Evolutionary conservation across 2,888 invertebrate genomes (phyloP), one percentile per base, ranked within the genome.

Genomic region (Pherbina coryleti): DNA sequence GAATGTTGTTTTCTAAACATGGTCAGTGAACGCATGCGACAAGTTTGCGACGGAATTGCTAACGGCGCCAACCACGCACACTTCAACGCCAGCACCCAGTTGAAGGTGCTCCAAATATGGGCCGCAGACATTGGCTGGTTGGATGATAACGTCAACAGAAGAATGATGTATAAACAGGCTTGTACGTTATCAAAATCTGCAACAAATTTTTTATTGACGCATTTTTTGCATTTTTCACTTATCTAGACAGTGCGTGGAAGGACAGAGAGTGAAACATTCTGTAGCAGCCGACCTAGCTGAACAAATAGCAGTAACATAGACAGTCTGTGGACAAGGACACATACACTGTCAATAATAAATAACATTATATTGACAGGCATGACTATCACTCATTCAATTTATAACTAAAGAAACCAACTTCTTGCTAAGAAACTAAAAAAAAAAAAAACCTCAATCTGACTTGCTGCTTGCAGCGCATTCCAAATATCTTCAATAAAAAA

Each of bases 51-150:
- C 64, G 74, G 7, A 22, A 22, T 14, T 22, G 25, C 2, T 44
- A 28, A 44, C 66, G 74, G 66, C 64, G 74, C 53, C 75, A 67
- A 66, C 75, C 75, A 75, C 75, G 75, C 75, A 67, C 53, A 28
- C 11, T 49, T n/a, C 31, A 31, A 44, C 31, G 62, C 60, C 72
- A 73, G 37, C 70, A 70, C 51, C 25, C 28, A 31, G 55, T 57
- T n/a, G 8, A 5, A 71, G 49, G 34, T 37, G 22, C 67, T 67
- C 75, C 75, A 37, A 75, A 75, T 75, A 75, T 67, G 75, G 75
- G 25, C 57, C 53, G 34, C 53, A 66, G 34, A 66, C 64, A 34
- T n/a, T 25, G 51, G 44, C 22, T 37, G 37, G 44, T 19, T 44
- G 17, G 28, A 25, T 25, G 34, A 28, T 1, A 64, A 2, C 34